Evolutionary conservation across 1,140 invertebrate species (phyloP).

Genomic region (Drosophila lacteicornis): DNA sequence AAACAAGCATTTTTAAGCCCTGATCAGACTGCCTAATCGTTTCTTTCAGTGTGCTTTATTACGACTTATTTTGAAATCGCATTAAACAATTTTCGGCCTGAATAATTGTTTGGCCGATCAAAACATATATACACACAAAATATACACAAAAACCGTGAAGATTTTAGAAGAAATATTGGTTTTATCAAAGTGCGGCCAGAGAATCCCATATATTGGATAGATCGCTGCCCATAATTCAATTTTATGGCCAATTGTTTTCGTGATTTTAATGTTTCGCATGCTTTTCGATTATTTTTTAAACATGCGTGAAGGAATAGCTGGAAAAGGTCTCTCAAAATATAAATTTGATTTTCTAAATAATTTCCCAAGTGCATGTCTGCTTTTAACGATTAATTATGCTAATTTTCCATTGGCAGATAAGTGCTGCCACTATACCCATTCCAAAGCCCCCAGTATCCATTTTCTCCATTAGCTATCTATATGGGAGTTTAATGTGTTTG

Average conservation of each 20-base stretch:
- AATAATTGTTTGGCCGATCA: slow-evolving; percentile 38
- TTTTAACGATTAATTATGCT: slow-evolving; percentile 61
- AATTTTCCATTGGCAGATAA: slow-evolving; percentile 38
- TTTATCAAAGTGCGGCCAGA: slow-evolving; percentile 23
- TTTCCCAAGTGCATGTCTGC: slow-evolving; percentile 20
- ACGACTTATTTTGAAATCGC: slow-evolving; percentile 9
- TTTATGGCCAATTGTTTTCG: slow-evolving; percentile 61
- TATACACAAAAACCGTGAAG: slow-evolving; percentile 1
- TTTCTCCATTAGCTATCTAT: slow-evolving; percentile 33
- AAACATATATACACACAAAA: slow-evolving; percentile 34
- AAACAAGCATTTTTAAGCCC: not conserved
- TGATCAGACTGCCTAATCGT: slow-evolving; percentile 16
- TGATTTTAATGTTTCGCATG: slow-evolving; percentile 36
- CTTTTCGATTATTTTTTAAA: slow-evolving; percentile 44
- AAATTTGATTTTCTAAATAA: slow-evolving; percentile 14
- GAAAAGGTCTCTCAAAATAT: slow-evolving; percentile 3
- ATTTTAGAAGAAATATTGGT: slow-evolving; percentile 34
- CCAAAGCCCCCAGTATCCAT: slow-evolving; percentile 7
- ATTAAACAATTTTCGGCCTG: slow-evolving; percentile 7
- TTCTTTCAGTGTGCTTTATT: slow-evolving; percentile 3
- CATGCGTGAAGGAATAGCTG: slow-evolving; percentile 5
- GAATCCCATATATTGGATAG: slow-evolving; percentile 20
- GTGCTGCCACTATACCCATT: slow-evolving; percentile 9
- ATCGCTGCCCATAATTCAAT: slow-evolving; percentile 60
- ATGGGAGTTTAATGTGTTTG: slow-evolving; percentile 45